Conservation (phyloP, 2,113 vertebrate genomes). For the Heptranchias perlo region DNA sequence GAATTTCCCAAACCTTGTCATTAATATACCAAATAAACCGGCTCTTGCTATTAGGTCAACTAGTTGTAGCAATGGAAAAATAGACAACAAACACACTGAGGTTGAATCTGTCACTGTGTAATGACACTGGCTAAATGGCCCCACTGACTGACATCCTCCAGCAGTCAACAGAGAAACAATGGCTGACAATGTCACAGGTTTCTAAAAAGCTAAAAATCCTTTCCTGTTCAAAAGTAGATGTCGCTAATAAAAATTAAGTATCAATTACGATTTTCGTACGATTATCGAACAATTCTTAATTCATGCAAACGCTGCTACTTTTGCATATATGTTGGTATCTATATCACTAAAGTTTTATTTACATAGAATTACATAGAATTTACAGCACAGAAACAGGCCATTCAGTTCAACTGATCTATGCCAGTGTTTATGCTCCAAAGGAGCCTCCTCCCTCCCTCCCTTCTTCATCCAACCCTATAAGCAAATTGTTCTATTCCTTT, state of each 20-base stretch:
- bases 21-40: background rate
- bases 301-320: background rate
- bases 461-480: background rate
- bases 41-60: background rate
- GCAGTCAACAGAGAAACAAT: background rate
- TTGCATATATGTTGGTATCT: background rate
- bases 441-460: no score
- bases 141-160: background rate
- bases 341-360: background rate
- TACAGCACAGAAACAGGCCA: background rate
- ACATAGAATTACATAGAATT: background rate
- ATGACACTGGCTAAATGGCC: background rate
- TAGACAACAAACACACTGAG: background rate
- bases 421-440: no score
- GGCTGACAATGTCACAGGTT: no score
- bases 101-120: background rate
- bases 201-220: background rate
- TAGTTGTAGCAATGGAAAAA: background rate
- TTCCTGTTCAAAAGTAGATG: background rate
- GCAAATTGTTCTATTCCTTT: background rate
- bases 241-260: background rate
- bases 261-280: background rate
- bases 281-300: background rate
- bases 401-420: background rate
- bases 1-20: background rate